Evolutionary conservation across 2,888 invertebrate genomes (phyloP).

Genomic region (Muschampia plurimacula): DNA sequence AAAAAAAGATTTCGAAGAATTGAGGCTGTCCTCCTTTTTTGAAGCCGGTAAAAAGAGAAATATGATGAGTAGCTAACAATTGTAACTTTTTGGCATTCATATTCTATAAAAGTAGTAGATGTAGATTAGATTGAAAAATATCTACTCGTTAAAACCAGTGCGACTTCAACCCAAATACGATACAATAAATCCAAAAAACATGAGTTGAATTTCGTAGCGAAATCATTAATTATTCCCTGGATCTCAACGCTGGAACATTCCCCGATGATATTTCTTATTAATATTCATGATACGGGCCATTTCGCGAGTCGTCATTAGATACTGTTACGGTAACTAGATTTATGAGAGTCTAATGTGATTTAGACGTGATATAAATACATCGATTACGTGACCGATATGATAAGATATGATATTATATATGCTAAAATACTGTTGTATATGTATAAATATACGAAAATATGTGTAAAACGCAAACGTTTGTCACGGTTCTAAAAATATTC

Average conservation of each 20-base stretch:
- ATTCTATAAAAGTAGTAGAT: too few species aligned
- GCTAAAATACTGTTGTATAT: too few species aligned
- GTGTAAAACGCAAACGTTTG: too few species aligned
- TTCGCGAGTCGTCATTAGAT: conserved; percentile 13
- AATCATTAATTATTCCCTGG: conserved; percentile 16
- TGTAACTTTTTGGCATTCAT: too few species aligned
- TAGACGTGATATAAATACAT: not conserved
- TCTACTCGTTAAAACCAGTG: conserved; percentile 1
- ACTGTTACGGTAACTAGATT: conserved; percentile 14
- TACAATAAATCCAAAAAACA: conserved; percentile 15
- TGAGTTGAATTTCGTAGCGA: conserved; percentile 6
- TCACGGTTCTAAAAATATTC: too few species aligned
- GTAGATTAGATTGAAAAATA: not conserved
- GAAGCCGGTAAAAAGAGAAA: too few species aligned
- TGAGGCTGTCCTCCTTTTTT: too few species aligned
- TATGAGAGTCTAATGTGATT: conserved; percentile 10
- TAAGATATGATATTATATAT: not conserved
- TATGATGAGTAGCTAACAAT: too few species aligned
- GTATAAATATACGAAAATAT: too few species aligned
- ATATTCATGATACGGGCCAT: conserved; percentile 24
- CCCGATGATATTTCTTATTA: conserved; percentile 21
- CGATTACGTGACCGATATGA: not conserved
- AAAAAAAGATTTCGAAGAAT: too few species aligned
- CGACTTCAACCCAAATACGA: not conserved
- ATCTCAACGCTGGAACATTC: conserved; percentile 17